Evolutionary conservation across 2,797 vertebrate species (phyloP).

Genomic region (Nyctibius grandis): DNA sequence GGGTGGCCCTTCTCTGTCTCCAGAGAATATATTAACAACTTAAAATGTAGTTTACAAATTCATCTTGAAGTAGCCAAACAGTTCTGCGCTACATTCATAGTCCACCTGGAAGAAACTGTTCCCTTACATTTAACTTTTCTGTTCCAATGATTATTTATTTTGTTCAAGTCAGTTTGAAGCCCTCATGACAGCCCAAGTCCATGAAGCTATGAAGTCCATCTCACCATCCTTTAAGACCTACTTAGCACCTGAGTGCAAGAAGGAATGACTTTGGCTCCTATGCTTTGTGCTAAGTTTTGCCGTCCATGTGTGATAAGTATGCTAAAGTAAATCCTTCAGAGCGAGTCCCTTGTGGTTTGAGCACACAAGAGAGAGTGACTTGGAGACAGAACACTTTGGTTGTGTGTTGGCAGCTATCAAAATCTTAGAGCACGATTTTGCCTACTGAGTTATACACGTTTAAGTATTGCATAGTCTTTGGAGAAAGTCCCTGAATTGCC

Average conservation of each 20-base stretch:
- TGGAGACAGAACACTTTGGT: background rate
- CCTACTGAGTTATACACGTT: background rate
- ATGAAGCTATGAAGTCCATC: background rate
- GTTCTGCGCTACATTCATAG: background rate
- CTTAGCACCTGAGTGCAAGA: background rate
- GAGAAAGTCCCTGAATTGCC: background rate
- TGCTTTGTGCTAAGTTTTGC: background rate
- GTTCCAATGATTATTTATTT: background rate
- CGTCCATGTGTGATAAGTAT: no score
- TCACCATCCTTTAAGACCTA: background rate
- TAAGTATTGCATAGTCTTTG: background rate
- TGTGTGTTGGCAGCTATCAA: background rate
- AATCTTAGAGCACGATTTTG: background rate
- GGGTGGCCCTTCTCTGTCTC: background rate
- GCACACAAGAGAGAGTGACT: background rate
- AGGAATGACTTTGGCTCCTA: background rate
- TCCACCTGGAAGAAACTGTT: background rate
- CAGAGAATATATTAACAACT: background rate
- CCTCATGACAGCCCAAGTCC: background rate
- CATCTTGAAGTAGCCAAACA: background rate
- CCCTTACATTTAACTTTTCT: background rate
- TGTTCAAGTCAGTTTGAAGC: background rate
- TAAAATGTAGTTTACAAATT: background rate
- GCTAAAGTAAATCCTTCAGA: background rate
- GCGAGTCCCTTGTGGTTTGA: background rate